Conservation (phyloP, 1,140 invertebrate genomes). For the Eurosta solidaginis region DNA sequence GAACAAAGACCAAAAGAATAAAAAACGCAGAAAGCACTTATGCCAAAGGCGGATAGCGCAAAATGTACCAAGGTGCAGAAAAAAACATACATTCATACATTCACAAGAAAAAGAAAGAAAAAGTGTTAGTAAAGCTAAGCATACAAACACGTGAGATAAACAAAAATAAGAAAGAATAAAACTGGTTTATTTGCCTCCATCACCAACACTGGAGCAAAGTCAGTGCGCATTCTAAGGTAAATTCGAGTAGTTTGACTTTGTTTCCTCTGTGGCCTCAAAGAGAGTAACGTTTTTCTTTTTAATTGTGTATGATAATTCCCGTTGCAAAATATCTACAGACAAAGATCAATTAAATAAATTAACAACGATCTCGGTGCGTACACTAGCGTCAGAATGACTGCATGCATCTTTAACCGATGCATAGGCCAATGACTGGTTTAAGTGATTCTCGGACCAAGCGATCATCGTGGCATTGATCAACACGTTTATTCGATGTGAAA, state of each 20-base stretch:
- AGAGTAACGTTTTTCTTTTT: background rate
- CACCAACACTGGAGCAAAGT: background rate
- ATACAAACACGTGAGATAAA: too few species aligned
- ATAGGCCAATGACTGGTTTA: background rate
- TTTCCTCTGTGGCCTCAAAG: constrained; percentile 18
- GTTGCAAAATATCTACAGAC: constrained; percentile 6
- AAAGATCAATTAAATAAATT: constrained; percentile 25
- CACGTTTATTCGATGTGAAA: too few species aligned
- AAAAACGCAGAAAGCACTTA: background rate
- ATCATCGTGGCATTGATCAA: background rate
- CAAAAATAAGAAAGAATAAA: background rate
- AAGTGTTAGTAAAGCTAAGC: too few species aligned
- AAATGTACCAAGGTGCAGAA: background rate
- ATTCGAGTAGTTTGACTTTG: background rate
- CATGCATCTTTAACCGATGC: background rate
- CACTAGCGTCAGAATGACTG: background rate
- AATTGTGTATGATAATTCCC: background rate
- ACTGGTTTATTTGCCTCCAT: background rate
- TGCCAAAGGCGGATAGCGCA: background rate
- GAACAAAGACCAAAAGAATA: too few species aligned
- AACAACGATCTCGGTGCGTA: background rate
- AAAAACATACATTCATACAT: too few species aligned
- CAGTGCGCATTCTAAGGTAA: too few species aligned
- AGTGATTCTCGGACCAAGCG: background rate
- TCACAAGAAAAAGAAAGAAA: too few species aligned